phyloP scores from a whole-genome alignment of 1,140 invertebrate genomes.

The Diploscapter pachys region DNA sequence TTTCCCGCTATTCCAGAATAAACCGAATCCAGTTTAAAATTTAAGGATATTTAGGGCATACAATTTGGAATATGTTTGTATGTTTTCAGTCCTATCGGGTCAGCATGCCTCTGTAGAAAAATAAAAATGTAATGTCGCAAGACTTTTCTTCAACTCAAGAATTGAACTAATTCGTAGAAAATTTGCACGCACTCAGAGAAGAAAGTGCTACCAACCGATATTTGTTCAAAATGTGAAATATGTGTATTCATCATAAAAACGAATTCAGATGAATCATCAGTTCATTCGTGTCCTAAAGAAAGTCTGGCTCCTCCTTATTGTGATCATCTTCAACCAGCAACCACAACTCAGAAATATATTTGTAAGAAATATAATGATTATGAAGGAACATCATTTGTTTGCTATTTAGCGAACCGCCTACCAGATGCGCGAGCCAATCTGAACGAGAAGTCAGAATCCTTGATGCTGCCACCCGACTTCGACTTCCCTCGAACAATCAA shows the following conservation, averaged over 20 bases:
- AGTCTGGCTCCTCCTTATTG: slow-evolving; percentile 15
- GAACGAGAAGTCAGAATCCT: slow-evolving; percentile 14
- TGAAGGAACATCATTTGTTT: not conserved
- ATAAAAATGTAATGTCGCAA: not conserved
- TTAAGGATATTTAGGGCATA: too few relatives aligned
- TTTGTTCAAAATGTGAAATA: too few relatives aligned
- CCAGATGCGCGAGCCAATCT: slow-evolving; percentile 5
- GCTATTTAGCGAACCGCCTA: not conserved
- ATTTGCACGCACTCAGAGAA: too few relatives aligned
- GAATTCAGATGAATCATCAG: not conserved
- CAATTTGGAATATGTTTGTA: too few relatives aligned
- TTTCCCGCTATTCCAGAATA: too few relatives aligned
- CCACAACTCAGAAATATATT: not conserved
- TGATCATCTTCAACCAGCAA: not conserved
- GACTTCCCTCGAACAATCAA: not conserved
- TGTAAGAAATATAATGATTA: not conserved
- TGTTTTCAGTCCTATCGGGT: too few relatives aligned
- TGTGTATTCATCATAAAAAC: not conserved
- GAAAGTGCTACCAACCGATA: too few relatives aligned
- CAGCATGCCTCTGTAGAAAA: not conserved
- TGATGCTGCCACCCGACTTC: not conserved
- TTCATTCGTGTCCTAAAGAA: slow-evolving; percentile 8
- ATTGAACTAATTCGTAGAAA: not conserved
- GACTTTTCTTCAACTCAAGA: not conserved
- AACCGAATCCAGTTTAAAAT: too few relatives aligned